These are phyloP conservation scores for Arbacia lixula DNA, from an alignment of 53 echinoderm and acorn worm genomes.

Conservation along the genomic window DNA sequence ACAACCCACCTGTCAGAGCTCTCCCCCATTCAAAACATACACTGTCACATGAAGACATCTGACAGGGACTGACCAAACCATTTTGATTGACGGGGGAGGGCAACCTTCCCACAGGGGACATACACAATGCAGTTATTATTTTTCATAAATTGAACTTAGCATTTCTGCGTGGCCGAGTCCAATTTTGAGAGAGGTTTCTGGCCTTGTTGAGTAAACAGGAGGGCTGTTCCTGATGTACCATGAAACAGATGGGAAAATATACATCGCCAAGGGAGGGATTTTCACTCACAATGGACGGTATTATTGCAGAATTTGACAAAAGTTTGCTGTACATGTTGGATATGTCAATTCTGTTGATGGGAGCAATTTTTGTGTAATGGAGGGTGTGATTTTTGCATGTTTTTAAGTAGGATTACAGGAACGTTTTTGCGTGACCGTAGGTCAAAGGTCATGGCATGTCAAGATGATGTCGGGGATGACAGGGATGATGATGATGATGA, in stretches of 20 bases:
- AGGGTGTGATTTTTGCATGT: too few species aligned
- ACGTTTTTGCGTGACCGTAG: too few species aligned
- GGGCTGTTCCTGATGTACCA: not conserved
- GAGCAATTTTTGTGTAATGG: too few species aligned
- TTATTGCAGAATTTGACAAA: too few species aligned
- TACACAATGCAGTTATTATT: conserved; percentile 23
- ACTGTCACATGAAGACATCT: conserved; percentile 9
- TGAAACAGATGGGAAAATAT: conserved; percentile 24
- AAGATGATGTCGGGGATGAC: not conserved
- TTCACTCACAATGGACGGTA: not conserved
- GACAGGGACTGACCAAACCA: conserved; percentile 14
- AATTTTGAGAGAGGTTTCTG: not conserved
- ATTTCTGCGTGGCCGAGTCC: not conserved
- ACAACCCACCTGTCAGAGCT: conserved; percentile 28
- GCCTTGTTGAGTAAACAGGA: conserved; percentile 29
- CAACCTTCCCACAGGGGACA: conserved; percentile 8
- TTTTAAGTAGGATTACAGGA: too few species aligned
- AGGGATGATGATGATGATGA: conserved; percentile 12
- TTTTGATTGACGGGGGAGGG: conserved; percentile 20
- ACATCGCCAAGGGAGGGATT: not conserved
- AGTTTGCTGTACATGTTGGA: too few species aligned
- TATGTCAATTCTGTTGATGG: too few species aligned
- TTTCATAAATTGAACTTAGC: conserved; percentile 22
- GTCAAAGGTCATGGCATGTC: too few species aligned
- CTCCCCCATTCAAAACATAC: not conserved